Base-by-base conservation (phyloP, 2,113 vertebrate genomes). In the Rhegmatorhina hoffmannsi region DNA sequence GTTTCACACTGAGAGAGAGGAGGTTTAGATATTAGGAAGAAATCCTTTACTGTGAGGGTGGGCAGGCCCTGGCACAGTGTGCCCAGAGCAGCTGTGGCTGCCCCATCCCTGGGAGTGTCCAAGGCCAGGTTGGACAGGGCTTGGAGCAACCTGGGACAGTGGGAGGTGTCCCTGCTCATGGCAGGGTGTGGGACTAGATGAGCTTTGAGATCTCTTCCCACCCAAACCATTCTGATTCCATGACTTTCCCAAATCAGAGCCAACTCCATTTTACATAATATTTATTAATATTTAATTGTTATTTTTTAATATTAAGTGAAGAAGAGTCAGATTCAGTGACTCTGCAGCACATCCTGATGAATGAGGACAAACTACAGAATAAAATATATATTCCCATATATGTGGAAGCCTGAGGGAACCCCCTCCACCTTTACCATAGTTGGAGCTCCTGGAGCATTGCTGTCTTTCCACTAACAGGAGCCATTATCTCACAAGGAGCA, bases 371-470 rank as follows among this genome's bases (percentile, higher is more conserved):
- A n/a, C 6, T 34, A 29, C 4, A 5, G 69, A 78, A 46, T 33
- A 38, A 60, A 69, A n/a, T 6, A 7, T 25, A 5, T 23, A 18
- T 21, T 82, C 34, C 75, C 24, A 24, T 50, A 55, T 10, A 26
- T 1, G 6, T 24, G 38, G 49, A 81, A 40, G 36, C 56, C 46
- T 36, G 66, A 40, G 60, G 47, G 68, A 84, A 3, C 10, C 11
- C 10, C 24, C 60, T 14, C 7, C 33, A 60, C 25, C 52, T 34
- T 62, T n/a, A n/a, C 62, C 17, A 1, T 1, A 13, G 46, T 0
- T 47, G 31, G 33, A 18, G 6, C 1, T 74, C 55, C 38, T 2
- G 2, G 16, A 68, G 8, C 26, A n/a, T 5, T 0, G 0, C 60
- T 38, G 7, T 21, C 25, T 26, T 85, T 36, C 40, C 0, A 0